These are phyloP conservation scores for Phocides pigmalion DNA, from an alignment of 1,140 invertebrate genomes.

Conservation along the genomic window DNA sequence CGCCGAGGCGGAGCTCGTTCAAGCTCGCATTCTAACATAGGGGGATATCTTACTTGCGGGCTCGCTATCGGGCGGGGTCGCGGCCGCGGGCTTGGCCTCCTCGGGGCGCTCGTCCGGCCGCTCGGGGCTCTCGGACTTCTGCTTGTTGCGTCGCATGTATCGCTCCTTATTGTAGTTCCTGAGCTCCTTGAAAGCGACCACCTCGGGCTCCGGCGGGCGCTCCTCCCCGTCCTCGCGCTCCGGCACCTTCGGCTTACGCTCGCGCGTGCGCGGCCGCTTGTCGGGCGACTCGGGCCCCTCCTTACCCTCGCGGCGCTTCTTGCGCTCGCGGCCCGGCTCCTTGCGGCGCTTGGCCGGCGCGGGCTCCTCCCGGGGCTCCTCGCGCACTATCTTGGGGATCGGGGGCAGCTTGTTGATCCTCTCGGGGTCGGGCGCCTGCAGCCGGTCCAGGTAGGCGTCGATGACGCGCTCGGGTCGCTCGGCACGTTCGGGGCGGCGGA, in stretches of 20 bases:
- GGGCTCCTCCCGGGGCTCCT: conserved; percentile 44
- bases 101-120: conserved; percentile 30
- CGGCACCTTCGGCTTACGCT: conserved; percentile 48
- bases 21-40: conserved; percentile 59
- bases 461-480: conserved; percentile 28
- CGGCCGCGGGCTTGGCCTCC: conserved; percentile 1
- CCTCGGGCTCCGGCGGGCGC: conserved; percentile 43
- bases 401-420: conserved; percentile 73
- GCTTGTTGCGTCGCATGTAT: conserved; percentile 87
- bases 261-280: conserved; percentile 43
- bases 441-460: conserved; percentile 50
- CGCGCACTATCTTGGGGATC: conserved; percentile 64
- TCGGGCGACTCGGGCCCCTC: conserved; percentile 52
- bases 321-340: conserved; percentile 38
- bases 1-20: background rate
- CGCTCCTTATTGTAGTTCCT: conserved; percentile 85
- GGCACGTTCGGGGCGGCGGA: background rate
- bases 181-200: conserved; percentile 85
- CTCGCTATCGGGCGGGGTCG: conserved; percentile 38
- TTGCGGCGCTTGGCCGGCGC: background rate
- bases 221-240: conserved; percentile 44
- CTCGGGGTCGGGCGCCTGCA: conserved; percentile 56
- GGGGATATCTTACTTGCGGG: conserved; percentile 76
- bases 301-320: conserved; percentile 43
- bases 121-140: conserved; percentile 83